Evolutionary conservation across 30 jellyfish, hydroid and myxozoan genomes (phyloP).

Genomic region (Hydractinia echinata): DNA sequence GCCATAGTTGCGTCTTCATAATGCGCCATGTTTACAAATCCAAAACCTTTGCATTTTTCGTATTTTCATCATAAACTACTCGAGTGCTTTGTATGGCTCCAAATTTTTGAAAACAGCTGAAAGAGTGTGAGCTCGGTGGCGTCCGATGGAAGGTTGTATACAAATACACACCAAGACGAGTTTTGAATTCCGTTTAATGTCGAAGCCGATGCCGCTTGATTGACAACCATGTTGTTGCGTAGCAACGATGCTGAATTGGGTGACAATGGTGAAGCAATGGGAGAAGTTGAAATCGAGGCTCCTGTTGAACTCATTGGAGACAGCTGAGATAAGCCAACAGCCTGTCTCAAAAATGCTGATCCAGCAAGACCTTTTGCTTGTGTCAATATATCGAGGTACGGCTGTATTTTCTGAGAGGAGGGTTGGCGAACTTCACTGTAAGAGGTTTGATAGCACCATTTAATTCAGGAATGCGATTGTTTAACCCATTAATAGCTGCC

Average conservation of each 20-base stretch:
- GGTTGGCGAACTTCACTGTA: constrained; percentile 98
- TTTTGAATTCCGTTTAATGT: constrained; percentile 41
- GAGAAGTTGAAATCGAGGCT: constrained; percentile 24
- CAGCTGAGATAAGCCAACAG: constrained; percentile 31
- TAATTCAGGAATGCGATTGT: constrained; percentile 85
- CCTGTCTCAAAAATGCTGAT: constrained; percentile 29
- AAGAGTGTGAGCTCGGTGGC: constrained; percentile 86
- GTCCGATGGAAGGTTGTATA: constrained; percentile 87
- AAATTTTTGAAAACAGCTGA: constrained; percentile 76
- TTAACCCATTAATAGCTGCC: constrained; percentile 94
- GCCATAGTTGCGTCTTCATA: constrained; percentile 90
- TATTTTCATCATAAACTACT: constrained; percentile 87
- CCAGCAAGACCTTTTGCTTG: constrained; percentile 95
- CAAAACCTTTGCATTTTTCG: constrained; percentile 94
- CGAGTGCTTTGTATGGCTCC: constrained; percentile 97
- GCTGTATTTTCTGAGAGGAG: constrained; percentile 87
- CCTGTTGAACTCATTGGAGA: constrained; percentile 31
- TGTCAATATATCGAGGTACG: constrained; percentile 73
- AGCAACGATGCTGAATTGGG: constrained; percentile 63
- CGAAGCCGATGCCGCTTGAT: constrained; percentile 19
- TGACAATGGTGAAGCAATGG: constrained; percentile 50
- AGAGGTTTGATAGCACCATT: constrained; percentile 88
- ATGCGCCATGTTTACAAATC: constrained; percentile 90
- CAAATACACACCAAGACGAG: constrained; percentile 94
- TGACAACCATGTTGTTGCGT: constrained; percentile 63